phyloP scores from a whole-genome alignment of 2,888 invertebrate species.

The Isoperla grammatica region DNA sequence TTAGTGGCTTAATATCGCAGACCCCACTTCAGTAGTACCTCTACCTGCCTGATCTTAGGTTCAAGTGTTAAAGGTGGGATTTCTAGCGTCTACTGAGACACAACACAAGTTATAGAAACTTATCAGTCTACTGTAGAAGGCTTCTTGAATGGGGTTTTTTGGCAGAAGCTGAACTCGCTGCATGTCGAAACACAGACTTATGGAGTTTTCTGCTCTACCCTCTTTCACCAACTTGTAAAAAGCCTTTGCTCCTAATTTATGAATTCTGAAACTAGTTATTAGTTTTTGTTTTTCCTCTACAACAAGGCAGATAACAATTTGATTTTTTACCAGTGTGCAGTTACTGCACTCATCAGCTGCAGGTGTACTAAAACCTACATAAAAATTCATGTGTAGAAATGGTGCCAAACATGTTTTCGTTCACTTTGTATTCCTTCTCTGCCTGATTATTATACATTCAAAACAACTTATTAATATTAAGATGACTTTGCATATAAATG shows the following conservation, averaged over 20 bases:
- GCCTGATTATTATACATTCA: slow-evolving; percentile 34
- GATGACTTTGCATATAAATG: slow-evolving; percentile 33
- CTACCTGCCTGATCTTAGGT: slow-evolving; percentile 34
- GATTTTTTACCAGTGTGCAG: slow-evolving; percentile 31
- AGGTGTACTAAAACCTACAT: slow-evolving; percentile 36
- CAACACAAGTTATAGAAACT: slow-evolving; percentile 33
- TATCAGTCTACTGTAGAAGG: slow-evolving; percentile 35
- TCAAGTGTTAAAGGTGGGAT: slow-evolving; percentile 35
- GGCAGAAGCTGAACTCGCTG: slow-evolving; percentile 35
- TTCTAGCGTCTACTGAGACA: slow-evolving; percentile 29
- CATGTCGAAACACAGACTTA: slow-evolving; percentile 18
- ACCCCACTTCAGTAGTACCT: slow-evolving; percentile 34
- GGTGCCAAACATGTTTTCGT: slow-evolving; percentile 30
- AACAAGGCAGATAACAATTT: neutral
- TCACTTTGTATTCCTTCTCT: slow-evolving; percentile 31
- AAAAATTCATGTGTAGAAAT: slow-evolving; percentile 30
- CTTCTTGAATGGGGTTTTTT: slow-evolving; percentile 34
- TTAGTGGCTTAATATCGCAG: slow-evolving; percentile 29
- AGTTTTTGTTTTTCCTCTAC: too few relatives aligned
- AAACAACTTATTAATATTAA: slow-evolving; percentile 33
- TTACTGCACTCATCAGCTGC: slow-evolving; percentile 34
- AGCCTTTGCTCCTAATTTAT: slow-evolving; percentile 31
- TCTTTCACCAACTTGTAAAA: slow-evolving; percentile 31
- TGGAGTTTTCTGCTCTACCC: neutral
- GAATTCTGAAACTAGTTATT: too few relatives aligned